Conservation (phyloP, 2,888 invertebrate species). For the Chloromyia formosa region DNA sequence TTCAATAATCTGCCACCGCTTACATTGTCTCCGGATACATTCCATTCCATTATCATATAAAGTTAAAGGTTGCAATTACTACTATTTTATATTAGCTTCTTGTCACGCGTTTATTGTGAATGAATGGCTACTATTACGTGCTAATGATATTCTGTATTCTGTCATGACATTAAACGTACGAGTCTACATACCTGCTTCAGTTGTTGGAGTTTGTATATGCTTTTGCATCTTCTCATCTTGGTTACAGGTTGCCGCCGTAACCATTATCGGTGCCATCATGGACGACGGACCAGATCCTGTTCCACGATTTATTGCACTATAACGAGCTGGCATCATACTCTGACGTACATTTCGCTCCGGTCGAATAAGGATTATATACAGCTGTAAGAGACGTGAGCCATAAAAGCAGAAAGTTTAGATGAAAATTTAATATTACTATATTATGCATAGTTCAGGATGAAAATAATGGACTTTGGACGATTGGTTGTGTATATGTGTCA, state of each 20-base stretch:
- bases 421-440: conserved; percentile 3
- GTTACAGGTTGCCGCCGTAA: conserved; percentile 74
- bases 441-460: too few relatives aligned
- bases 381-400: conserved; percentile 63
- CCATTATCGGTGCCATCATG: conserved; percentile 75
- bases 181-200: conserved; percentile 58
- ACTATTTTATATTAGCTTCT: too few relatives aligned
- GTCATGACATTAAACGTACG: too few relatives aligned
- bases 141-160: too few relatives aligned
- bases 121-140: too few relatives aligned
- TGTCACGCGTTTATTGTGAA: too few relatives aligned
- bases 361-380: conserved; percentile 88
- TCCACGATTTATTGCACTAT: conserved; percentile 71
- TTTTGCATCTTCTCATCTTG: conserved; percentile 73
- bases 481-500: too few relatives aligned
- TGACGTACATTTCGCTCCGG: conserved; percentile 91
- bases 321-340: conserved; percentile 81
- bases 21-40: too few relatives aligned
- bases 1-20: too few relatives aligned
- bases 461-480: too few relatives aligned
- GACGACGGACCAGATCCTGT: conserved; percentile 71
- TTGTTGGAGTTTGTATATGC: conserved; percentile 67
- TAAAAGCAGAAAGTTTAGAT: background rate
- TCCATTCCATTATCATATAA: too few relatives aligned
- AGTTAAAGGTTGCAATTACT: too few relatives aligned